phyloP scores from a whole-genome alignment of 1,140 invertebrate species.

The Brachionus sp. region DNA sequence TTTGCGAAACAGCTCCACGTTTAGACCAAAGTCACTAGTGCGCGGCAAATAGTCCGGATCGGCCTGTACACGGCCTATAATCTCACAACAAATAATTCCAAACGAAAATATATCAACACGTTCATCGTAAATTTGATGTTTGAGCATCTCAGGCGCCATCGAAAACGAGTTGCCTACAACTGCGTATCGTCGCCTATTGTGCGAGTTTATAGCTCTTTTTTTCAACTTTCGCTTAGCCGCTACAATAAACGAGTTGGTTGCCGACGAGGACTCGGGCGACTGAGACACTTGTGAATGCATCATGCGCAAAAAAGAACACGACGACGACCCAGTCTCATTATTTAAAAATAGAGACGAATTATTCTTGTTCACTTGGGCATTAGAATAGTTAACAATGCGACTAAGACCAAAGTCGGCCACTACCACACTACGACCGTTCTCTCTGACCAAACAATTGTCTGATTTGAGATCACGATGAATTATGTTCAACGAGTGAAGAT shows the following conservation, averaged over 20 bases:
- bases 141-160: conserved; percentile 60
- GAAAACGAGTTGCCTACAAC: conserved; percentile 59
- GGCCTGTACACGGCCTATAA: conserved; percentile 84
- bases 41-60: conserved; percentile 86
- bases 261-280: conserved; percentile 35
- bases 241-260: conserved; percentile 32
- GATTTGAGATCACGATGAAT: conserved; percentile 59
- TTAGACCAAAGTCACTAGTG: conserved; percentile 82
- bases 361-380: background rate
- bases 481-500: conserved; percentile 58
- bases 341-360: background rate
- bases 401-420: conserved; percentile 59
- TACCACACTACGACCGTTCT: conserved; percentile 55
- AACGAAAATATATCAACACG: conserved; percentile 57
- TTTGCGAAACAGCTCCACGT: conserved; percentile 77
- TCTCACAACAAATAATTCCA: conserved; percentile 64
- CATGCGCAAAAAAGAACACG: conserved; percentile 42
- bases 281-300: background rate
- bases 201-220: background rate
- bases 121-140: conserved; percentile 56
- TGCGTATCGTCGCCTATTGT: conserved; percentile 50
- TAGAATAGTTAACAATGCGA: conserved; percentile 50
- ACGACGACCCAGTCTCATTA: background rate
- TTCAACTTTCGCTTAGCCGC: conserved; percentile 12
- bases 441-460: conserved; percentile 55